Conservation (phyloP, 2,888 invertebrate genomes). For the Chouioia cunea region DNA sequence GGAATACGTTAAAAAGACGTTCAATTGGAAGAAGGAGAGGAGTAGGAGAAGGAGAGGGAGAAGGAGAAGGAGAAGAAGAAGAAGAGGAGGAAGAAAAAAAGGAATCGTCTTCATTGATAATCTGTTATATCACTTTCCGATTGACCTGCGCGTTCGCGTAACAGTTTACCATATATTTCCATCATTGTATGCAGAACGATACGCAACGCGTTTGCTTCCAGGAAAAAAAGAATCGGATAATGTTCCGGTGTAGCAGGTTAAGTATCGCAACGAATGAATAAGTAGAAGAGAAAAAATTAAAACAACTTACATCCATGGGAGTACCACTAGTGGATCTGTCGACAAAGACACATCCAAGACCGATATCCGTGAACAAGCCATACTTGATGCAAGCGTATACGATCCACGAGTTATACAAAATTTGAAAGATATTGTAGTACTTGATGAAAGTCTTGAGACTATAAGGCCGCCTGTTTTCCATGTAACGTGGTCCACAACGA, state of each 20-base stretch:
- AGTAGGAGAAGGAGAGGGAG: no score
- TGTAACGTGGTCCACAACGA: conserved; percentile 75
- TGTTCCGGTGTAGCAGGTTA: no score
- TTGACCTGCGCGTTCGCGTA: neutral
- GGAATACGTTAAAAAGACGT: no score
- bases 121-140: neutral
- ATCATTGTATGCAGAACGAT: conserved; percentile 23
- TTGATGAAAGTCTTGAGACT: conserved; percentile 77
- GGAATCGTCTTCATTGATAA: conserved; percentile 5
- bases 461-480: conserved; percentile 79
- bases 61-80: no score
- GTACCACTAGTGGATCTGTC: conserved; percentile 75
- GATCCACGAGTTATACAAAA: conserved; percentile 53
- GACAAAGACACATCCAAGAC: conserved; percentile 76
- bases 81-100: neutral
- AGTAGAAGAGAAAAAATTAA: neutral
- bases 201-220: no score
- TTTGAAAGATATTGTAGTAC: conserved; percentile 84
- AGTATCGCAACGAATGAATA: no score
- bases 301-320: conserved; percentile 46
- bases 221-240: no score
- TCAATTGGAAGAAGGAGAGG: no score
- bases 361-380: conserved; percentile 73
- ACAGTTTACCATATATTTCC: conserved; percentile 31
- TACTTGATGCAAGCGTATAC: conserved; percentile 68